Percentiles rank a stretch among this genome's conserved stretches.
Evolutionary conservation across 2,113 vertebrate species (phyloP).

Genomic region (Sclerurus mexicanus): DNA sequence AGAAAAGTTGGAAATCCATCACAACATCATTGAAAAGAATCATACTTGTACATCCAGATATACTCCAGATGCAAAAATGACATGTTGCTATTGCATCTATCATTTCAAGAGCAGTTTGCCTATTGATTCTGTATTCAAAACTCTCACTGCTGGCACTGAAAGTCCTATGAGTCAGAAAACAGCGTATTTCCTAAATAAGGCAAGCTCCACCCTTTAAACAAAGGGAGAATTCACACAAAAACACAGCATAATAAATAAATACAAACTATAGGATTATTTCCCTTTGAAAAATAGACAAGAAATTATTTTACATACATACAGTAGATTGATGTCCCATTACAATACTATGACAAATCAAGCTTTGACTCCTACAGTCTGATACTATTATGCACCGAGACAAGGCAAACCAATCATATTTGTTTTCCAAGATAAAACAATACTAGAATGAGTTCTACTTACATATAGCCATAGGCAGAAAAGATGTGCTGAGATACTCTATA

Average conservation of each 20-base stretch:
- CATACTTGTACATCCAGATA: not conserved
- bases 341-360: not conserved
- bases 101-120: not conserved
- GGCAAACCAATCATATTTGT: not conserved
- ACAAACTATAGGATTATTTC: not conserved
- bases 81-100: not conserved
- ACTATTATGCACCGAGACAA: not conserved
- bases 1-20: not conserved
- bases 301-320: not conserved
- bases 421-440: not conserved
- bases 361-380: not conserved
- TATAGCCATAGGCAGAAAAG: slow-evolving; percentile 99
- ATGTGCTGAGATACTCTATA: slow-evolving; percentile 98
- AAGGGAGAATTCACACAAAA: not conserved
- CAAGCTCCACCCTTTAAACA: not conserved
- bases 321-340: not conserved
- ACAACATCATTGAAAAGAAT: not conserved
- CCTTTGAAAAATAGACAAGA: not conserved
- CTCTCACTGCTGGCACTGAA: not conserved
- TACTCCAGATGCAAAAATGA: not conserved
- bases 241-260: not conserved
- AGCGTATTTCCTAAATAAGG: not conserved
- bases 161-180: not conserved
- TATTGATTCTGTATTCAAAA: not conserved
- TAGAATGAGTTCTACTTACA: slow-evolving; percentile 83